Evolutionary conservation across 2,888 invertebrate genomes (phyloP).

Genomic region (Tridacna gigas): DNA sequence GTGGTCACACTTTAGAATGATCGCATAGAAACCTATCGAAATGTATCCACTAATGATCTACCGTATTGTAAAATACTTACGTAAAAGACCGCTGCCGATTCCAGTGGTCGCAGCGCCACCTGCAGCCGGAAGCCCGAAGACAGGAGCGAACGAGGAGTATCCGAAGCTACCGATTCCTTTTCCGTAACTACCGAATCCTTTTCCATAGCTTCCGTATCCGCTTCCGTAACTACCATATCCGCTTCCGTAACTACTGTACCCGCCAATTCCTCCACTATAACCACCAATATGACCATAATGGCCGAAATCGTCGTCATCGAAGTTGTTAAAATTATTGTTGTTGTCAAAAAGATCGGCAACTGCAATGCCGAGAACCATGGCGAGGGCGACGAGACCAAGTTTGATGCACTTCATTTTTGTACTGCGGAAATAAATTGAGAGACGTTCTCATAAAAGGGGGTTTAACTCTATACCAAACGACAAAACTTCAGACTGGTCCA

Average conservation of each 20-base stretch:
- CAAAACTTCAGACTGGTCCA: no score
- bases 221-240: neutral
- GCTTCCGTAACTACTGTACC: neutral
- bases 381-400: neutral
- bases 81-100: neutral
- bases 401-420: neutral
- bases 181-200: no score
- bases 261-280: neutral
- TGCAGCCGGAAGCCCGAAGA: neutral
- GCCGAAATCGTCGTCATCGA: neutral
- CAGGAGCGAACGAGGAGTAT: conserved; percentile 6
- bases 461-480: no score
- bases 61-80: neutral
- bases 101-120: neutral
- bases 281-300: no score
- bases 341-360: neutral
- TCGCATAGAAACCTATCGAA: no score
- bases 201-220: neutral
- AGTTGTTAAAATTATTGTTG: conserved; percentile 3
- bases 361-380: conserved; percentile 3
- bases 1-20: no score
- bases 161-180: neutral
- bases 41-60: no score
- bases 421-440: neutral
- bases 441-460: no score